Evolutionary conservation across 2,113 vertebrate species (phyloP).

Genomic region (Pomatostomus ruficeps): DNA sequence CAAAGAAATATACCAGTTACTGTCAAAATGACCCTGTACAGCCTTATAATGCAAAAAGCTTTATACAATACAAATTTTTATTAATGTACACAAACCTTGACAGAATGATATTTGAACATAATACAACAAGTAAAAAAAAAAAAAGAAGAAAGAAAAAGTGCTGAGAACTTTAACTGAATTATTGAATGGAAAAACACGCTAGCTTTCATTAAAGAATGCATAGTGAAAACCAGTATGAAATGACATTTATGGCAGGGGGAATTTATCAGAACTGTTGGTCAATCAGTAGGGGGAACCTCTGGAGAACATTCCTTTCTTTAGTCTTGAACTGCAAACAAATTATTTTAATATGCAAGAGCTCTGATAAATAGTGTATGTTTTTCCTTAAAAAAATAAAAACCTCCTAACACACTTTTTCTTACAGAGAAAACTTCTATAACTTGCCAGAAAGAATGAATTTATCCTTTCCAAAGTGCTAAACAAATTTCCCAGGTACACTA

Average conservation of each 20-base stretch:
- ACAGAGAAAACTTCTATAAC: slow-evolving; percentile 72
- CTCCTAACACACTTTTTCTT: slow-evolving; percentile 73
- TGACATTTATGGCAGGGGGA: slow-evolving; percentile 57
- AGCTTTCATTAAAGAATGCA: slow-evolving; percentile 66
- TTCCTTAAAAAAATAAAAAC: slow-evolving; percentile 78
- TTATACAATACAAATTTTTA: slow-evolving; percentile 97
- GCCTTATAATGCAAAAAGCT: slow-evolving; percentile 98
- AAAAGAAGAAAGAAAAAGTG: slow-evolving; percentile 76
- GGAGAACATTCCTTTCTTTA: slow-evolving; percentile 66
- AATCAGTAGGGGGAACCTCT: slow-evolving; percentile 46
- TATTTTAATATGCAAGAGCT: slow-evolving; percentile 55
- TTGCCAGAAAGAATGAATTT: slow-evolving; percentile 76
- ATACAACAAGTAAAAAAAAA: slow-evolving; percentile 78
- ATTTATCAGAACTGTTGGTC: slow-evolving; percentile 68
- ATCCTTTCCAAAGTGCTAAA: slow-evolving; percentile 89
- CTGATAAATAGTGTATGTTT: slow-evolving; percentile 72
- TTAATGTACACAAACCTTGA: slow-evolving; percentile 83
- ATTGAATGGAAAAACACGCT: slow-evolving; percentile 71
- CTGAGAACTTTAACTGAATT: slow-evolving; percentile 73
- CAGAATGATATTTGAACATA: slow-evolving; percentile 82
- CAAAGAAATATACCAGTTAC: slow-evolving; percentile 92
- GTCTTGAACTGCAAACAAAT: slow-evolving; percentile 67
- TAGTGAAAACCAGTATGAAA: slow-evolving; percentile 65
- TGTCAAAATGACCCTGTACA: slow-evolving; percentile 99
- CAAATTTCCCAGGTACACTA: slow-evolving; percentile 77